Evolutionary conservation across 2,113 vertebrate genomes (phyloP), one percentile per base, ranked within the genome.

Genomic region (Caracal caracal): DNA sequence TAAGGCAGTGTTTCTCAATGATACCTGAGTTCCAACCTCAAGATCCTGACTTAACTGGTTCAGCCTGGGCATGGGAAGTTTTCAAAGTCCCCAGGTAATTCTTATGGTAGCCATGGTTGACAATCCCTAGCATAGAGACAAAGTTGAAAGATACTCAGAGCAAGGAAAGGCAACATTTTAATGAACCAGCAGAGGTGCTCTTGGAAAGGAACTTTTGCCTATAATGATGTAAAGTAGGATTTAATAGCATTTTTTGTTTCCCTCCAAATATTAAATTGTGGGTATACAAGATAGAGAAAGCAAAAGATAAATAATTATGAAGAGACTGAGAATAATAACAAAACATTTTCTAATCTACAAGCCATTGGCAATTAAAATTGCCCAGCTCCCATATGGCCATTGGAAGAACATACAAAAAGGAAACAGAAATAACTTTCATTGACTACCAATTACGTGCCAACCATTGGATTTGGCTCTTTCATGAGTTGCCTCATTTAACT

Each of bases 291-390:
- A 88, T 4, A 75, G 59, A 92, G 24, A 82, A 83, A 93, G 35
- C 82, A 63, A 82, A 97, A 68, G 35, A 63, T 35, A 90, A 79
- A n/a, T 81, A 87, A 94, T 53, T 87, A 83, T 24, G 13, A 84
- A 81, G 43, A 76, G 16, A 51, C 12, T 76, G 51, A 81, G n/a
- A 92, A 82, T 51, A 90, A 65, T 59, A 75, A 75, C 2, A 47
- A 73, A 76, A 35, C 1, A 1, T 81, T 87, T 81, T 53, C 33
- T 47, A 80, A 81, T 10, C 33, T 26, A 30, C 3, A 12, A 89
- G 51, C 88, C 47, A 10, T 22, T 78, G 68, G 59, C 40, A 76
- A 66, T 61, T 83, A 40, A 85, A 90, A 65, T 43, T 40, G 30
- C 22, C 61, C n/a, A 35, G 65, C 5, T 91, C 71, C 8, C 12